These are phyloP conservation scores for Garra rufa DNA, from an alignment of 2,113 vertebrate genomes.

Conservation along the genomic window DNA sequence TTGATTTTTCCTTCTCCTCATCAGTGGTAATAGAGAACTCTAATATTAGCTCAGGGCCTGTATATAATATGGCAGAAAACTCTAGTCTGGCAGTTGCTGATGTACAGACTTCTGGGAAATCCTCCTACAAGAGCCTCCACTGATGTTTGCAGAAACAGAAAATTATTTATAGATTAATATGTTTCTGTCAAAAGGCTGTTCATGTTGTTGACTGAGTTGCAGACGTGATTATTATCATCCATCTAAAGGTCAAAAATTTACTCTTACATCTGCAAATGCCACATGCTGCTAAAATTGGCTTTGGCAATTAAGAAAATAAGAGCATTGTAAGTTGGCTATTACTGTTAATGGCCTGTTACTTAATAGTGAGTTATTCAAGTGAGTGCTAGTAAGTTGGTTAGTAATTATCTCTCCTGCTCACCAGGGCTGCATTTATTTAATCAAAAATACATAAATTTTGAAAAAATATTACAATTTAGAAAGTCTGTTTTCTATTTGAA, in stretches of 20 bases:
- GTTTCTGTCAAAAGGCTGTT: slow-evolving; percentile 11
- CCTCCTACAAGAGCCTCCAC: slow-evolving; percentile 4
- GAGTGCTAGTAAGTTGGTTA: background rate
- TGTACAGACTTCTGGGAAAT: slow-evolving; percentile 24
- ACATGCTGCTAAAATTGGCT: background rate
- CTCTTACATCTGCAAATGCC: background rate
- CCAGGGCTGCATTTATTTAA: background rate
- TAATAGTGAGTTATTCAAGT: background rate
- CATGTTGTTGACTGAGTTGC: background rate
- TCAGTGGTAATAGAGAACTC: slow-evolving; percentile 27
- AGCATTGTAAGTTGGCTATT: background rate
- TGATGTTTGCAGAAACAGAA: background rate
- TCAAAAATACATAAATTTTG: background rate
- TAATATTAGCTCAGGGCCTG: slow-evolving; percentile 19
- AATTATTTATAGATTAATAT: slow-evolving; percentile 34
- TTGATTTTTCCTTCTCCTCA: background rate
- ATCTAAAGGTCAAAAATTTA: background rate
- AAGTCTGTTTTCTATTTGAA: background rate
- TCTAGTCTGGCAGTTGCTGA: slow-evolving; percentile 5
- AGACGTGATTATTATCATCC: background rate
- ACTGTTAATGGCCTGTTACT: background rate
- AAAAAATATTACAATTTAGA: background rate
- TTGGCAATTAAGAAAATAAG: background rate
- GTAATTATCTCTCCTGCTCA: background rate
- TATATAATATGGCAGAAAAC: slow-evolving; percentile 28